phyloP scores from a whole-genome alignment of 2,797 vertebrate genomes.

The Pogonophryne albipinna region DNA sequence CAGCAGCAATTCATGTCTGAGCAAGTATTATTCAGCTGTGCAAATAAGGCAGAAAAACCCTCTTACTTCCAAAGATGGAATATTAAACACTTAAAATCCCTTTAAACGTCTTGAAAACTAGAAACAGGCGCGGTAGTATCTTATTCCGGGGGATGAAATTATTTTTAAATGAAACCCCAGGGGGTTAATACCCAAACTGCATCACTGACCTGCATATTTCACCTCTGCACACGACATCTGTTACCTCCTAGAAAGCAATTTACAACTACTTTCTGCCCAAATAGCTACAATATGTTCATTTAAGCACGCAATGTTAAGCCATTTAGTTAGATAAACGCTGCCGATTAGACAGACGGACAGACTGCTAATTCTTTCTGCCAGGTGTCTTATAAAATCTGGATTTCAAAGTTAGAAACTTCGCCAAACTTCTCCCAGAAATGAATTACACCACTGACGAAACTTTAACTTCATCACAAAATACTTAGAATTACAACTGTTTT shows the following conservation, averaged over 20 bases:
- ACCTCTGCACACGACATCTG: constrained; percentile 62
- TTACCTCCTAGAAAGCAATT: constrained; percentile 26
- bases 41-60: not conserved
- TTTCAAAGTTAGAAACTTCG: not conserved
- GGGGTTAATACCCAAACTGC: not conserved
- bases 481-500: no score
- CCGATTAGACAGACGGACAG: not conserved
- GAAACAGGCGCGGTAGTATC: not conserved
- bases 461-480: no score
- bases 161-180: not conserved
- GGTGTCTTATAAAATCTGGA: not conserved
- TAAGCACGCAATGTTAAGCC: not conserved
- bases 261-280: constrained; percentile 20
- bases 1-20: not conserved
- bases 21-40: not conserved
- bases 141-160: constrained; percentile 12
- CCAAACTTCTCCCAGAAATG: not conserved
- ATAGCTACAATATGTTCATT: constrained; percentile 45
- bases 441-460: not conserved
- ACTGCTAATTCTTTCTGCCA: not conserved
- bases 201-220: constrained; percentile 32
- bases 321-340: not conserved
- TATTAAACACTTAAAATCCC: no score
- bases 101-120: no score
- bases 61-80: not conserved